phyloP scores from a whole-genome alignment of 1,140 invertebrate species.

The Lepidurus apus region DNA sequence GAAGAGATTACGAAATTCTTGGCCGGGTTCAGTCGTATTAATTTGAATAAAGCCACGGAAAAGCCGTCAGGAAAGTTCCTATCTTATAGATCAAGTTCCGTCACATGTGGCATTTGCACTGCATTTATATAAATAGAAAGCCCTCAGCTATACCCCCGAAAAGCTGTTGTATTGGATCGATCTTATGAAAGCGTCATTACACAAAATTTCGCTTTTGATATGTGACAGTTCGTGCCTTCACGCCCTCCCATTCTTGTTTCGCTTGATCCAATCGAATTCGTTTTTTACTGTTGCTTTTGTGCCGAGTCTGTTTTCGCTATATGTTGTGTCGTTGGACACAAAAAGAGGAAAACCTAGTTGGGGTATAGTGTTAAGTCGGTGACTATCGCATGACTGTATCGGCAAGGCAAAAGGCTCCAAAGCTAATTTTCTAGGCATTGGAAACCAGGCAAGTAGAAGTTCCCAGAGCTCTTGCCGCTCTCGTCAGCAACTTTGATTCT shows the following conservation, averaged over 20 bases:
- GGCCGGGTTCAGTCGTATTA: too few relatives aligned
- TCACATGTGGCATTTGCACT: neutral
- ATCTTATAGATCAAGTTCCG: neutral
- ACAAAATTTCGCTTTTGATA: neutral
- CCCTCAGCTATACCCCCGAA: neutral
- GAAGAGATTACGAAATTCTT: neutral
- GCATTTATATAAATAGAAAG: neutral
- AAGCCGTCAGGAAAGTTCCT: neutral
- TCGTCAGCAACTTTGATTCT: constrained; percentile 18
- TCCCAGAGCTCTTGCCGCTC: neutral
- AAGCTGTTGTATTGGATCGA: neutral
- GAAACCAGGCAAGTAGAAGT: neutral
- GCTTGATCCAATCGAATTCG: neutral
- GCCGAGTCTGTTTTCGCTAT: neutral
- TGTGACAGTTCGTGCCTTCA: neutral
- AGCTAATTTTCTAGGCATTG: constrained; percentile 4
- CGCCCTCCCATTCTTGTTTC: neutral
- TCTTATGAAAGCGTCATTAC: neutral
- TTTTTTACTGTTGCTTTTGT: neutral
- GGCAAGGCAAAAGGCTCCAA: neutral
- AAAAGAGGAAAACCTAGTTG: neutral
- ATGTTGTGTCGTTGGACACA: neutral
- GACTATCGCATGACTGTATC: neutral
- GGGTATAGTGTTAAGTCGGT: neutral
- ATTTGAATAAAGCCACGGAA: neutral